Percentiles rank a stretch among this genome's conserved stretches.
These are phyloP conservation scores for Dromiciops gliroides DNA, from an alignment of 2,113 vertebrate genomes.

Conservation along the genomic window DNA sequence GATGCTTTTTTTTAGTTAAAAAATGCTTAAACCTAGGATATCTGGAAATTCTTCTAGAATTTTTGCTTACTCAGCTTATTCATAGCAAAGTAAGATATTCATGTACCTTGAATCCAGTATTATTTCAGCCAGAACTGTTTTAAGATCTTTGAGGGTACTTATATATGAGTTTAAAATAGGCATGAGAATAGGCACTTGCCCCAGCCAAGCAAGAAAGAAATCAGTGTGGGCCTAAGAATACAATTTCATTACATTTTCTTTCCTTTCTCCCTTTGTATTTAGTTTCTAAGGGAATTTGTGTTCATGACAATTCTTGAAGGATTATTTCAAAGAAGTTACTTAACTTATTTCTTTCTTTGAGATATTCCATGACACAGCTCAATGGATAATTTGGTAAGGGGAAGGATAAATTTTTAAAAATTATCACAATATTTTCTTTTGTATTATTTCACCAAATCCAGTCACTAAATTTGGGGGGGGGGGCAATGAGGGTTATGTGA, in stretches of 20 bases:
- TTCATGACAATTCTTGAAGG: background rate
- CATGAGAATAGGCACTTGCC: background rate
- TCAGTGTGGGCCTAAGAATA: slow-evolving; percentile 2
- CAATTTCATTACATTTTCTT: background rate
- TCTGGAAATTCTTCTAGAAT: slow-evolving; percentile 45
- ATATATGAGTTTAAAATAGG: background rate
- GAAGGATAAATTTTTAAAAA: background rate
- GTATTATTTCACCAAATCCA: background rate
- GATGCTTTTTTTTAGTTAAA: slow-evolving; percentile 11
- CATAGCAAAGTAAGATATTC: slow-evolving; percentile 42
- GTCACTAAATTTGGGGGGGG: slow-evolving; percentile 20
- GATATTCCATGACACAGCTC: background rate
- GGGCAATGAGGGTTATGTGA: too few relatives aligned
- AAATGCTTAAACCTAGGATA: slow-evolving; percentile 46
- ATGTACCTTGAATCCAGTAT: background rate
- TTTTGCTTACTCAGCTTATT: slow-evolving; percentile 7
- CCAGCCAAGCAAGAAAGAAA: background rate
- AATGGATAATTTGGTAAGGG: background rate
- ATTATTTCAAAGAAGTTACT: background rate
- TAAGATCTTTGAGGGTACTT: slow-evolving; percentile 26
- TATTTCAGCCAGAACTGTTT: slow-evolving; percentile 10
- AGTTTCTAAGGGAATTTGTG: background rate
- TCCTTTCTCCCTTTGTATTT: background rate
- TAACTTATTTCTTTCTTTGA: background rate
- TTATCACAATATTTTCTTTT: slow-evolving; percentile 20